Conservation (phyloP, 2,888 invertebrate genomes). For the Andrena camellia region DNA sequence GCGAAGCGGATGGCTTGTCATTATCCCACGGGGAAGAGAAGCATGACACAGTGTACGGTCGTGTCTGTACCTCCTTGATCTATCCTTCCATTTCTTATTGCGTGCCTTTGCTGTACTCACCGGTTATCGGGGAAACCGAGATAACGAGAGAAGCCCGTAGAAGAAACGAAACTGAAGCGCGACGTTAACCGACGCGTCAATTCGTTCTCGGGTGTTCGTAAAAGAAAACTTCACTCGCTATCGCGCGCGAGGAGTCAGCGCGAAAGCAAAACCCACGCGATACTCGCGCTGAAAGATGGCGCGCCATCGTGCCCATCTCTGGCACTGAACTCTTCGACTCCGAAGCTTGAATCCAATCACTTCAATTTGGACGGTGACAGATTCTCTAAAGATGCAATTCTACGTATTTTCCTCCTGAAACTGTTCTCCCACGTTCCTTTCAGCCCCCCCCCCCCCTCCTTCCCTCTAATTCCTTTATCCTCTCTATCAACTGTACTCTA, state of each 20-base stretch:
- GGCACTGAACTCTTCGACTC: not conserved
- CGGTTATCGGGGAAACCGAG: constrained; percentile 50
- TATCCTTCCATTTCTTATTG: constrained; percentile 71
- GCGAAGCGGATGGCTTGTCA: constrained; percentile 11
- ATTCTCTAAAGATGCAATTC: not conserved
- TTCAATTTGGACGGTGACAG: not conserved
- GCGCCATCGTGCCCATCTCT: constrained; percentile 1
- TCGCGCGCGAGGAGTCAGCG: constrained; percentile 15
- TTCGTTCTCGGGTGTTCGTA: not conserved
- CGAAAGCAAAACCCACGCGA: constrained; percentile 16
- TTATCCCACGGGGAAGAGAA: constrained; percentile 23
- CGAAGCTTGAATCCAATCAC: not conserved
- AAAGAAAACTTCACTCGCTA: not conserved
- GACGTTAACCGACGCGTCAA: not conserved
- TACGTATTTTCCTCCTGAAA: not conserved
- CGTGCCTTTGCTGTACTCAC: constrained; percentile 69
- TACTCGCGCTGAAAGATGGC: constrained; percentile 5
- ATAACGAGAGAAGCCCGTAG: constrained; percentile 23
- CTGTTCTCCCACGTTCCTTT: too few relatives aligned
- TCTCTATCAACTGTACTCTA: too few relatives aligned
- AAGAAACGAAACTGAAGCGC: not conserved
- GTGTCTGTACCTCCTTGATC: constrained; percentile 51
- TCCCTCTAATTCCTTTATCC: too few relatives aligned
- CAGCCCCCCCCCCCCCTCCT: too few relatives aligned
- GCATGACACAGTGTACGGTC: constrained; percentile 23